Conservation (phyloP, 2,113 vertebrate genomes). For the Felis chaus region DNA sequence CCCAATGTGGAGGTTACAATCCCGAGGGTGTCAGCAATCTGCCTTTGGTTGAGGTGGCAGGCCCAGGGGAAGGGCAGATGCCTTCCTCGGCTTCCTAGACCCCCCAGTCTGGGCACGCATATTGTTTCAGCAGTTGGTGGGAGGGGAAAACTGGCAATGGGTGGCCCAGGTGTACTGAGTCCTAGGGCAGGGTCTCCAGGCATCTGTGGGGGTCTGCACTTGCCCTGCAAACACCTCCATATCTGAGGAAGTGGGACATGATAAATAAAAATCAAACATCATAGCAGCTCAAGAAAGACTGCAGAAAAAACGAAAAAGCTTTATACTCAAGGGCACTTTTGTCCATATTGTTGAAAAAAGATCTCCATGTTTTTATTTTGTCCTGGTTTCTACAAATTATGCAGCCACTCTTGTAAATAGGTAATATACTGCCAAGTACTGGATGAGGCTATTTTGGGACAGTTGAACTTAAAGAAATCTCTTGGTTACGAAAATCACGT, state of each 20-base stretch:
- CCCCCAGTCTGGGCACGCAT: too few relatives aligned
- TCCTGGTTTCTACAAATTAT: background rate
- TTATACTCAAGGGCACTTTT: background rate
- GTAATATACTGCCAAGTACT: background rate
- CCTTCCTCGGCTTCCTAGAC: background rate
- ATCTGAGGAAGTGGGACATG: background rate
- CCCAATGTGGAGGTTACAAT: background rate
- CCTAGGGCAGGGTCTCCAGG: background rate
- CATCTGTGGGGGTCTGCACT: background rate
- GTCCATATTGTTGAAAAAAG: background rate
- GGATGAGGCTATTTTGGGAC: background rate
- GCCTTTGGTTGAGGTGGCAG: background rate
- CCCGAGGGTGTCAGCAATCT: fast-evolving
- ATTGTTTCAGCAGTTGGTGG: background rate
- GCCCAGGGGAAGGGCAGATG: background rate
- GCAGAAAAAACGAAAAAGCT: background rate
- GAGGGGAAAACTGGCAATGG: background rate
- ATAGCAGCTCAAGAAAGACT: background rate
- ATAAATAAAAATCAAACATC: background rate
- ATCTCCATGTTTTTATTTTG: background rate
- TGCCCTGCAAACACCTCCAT: background rate
- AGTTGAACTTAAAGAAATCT: background rate
- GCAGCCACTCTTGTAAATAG: background rate
- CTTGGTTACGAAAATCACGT: background rate
- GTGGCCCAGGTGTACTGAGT: too few relatives aligned